Evolutionary conservation across 1,140 invertebrate genomes (phyloP), one percentile per base, ranked within the genome.

Genomic region (Drosophila arawakana): DNA sequence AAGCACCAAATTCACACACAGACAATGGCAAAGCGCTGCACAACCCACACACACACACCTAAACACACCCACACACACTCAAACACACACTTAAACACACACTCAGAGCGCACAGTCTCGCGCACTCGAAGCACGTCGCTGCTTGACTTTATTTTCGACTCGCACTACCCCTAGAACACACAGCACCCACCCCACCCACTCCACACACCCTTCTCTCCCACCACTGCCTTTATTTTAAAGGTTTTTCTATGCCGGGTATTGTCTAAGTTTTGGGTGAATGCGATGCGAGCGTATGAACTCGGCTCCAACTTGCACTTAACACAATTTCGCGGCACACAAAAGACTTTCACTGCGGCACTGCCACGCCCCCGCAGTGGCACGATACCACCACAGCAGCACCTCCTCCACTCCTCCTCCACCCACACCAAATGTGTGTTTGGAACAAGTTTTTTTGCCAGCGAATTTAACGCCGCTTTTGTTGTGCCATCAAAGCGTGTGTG

Each of bases 91-190:
- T 55, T 47, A 46, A 65, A 80, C 18, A 58, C 37, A 3, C 13
- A 43, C 39, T 55, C 50, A 50, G 63, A 80, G 25, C 25, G 25
- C 18, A 58, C 37, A 35, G 8, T 9, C 15, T 47, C 61, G 74
- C 25, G 59, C 30, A 84, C 84, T 89, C 70, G 81, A 90, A 73
- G 83, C 83, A 86, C 83, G 83, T 77, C 80, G 77, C 81, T 68
- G 78, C 83, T 89, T 89, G 84, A 89, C 85, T 89, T 89, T 88
- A 89, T 88, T 89, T 89, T 89, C 84, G 77, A 88, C 84, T 88
- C 76, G 63, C 41, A 60, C 59, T 67, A 34, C 58, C 44, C 6
- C n/a, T 44, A 37, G 39, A 46, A n/a, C 30, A 8, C 25, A 50
- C 49, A 11, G 25, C 37, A 13, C 69, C 52, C 62, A 46, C 46